Conservation (phyloP, 2,113 vertebrate species). For the Egretta garzetta region DNA sequence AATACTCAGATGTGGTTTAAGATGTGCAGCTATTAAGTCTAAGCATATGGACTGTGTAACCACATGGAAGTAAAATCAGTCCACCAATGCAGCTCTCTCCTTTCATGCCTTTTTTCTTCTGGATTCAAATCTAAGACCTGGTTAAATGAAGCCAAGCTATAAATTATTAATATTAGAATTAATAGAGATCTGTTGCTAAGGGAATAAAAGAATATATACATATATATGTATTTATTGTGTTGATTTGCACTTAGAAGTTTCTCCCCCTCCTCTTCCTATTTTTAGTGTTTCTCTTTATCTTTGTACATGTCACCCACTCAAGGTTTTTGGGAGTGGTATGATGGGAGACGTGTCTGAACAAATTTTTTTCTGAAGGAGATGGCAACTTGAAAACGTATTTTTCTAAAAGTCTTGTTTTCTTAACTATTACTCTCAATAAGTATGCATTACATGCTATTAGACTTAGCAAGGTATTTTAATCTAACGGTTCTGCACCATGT, state of each 20-base stretch:
- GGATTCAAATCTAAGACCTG: constrained; percentile 44
- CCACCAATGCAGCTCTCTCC: not conserved
- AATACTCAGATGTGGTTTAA: constrained; percentile 23
- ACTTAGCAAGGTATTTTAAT: constrained; percentile 65
- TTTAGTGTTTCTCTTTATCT: not conserved
- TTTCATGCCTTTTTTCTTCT: not conserved
- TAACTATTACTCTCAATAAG: constrained; percentile 57
- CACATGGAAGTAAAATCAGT: constrained; percentile 38
- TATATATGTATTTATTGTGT: not conserved
- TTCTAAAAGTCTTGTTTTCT: constrained; percentile 27
- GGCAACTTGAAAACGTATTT: not conserved
- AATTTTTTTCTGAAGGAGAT: not conserved
- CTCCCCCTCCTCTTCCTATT: not conserved
- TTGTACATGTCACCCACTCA: not conserved
- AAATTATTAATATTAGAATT: constrained; percentile 71
- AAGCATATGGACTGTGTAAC: not conserved
- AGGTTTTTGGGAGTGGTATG: not conserved
- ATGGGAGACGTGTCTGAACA: not conserved
- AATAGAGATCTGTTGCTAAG: constrained; percentile 39
- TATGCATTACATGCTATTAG: constrained; percentile 69
- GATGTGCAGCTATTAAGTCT: constrained; percentile 18
- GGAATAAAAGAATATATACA: constrained; percentile 18
- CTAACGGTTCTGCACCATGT: constrained; percentile 65
- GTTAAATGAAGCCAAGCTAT: constrained; percentile 24
- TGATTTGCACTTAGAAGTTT: constrained; percentile 24